Percentiles rank a stretch among this genome's conserved stretches.
Evolutionary conservation across 35 echinoderm and acorn worm genomes (phyloP).

Genomic region (Patiria miniata): DNA sequence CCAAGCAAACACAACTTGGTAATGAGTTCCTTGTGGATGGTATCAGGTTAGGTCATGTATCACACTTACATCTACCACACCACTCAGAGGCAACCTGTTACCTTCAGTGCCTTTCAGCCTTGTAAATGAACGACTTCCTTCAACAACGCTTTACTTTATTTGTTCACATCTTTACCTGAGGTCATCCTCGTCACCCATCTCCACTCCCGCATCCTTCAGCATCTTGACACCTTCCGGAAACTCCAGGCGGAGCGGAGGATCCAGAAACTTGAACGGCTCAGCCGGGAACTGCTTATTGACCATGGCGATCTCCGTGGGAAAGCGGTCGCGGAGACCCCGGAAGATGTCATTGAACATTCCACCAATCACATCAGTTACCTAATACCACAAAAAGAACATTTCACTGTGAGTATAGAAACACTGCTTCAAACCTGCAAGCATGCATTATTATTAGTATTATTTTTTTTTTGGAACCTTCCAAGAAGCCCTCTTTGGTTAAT

Average conservation of each 20-base stretch:
- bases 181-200: slow-evolving; percentile 94
- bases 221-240: slow-evolving; percentile 88
- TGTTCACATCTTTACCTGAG: slow-evolving; percentile 81
- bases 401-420: neutral
- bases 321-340: slow-evolving; percentile 73
- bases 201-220: slow-evolving; percentile 83
- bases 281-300: slow-evolving; percentile 89
- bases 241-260: slow-evolving; percentile 85
- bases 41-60: too few species aligned
- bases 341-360: slow-evolving; percentile 93
- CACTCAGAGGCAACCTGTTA: too few species aligned
- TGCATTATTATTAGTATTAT: too few species aligned
- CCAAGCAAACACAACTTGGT: too few species aligned
- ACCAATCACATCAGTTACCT: slow-evolving; percentile 94
- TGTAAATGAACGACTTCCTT: too few species aligned
- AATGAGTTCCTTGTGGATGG: too few species aligned
- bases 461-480: too few species aligned
- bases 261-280: slow-evolving; percentile 98
- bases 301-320: slow-evolving; percentile 76
- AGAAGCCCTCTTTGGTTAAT: too few species aligned
- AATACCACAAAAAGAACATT: neutral
- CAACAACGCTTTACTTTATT: too few species aligned
- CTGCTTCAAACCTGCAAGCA: too few species aligned
- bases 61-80: too few species aligned
- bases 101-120: too few species aligned